These are phyloP conservation scores for Echeneis naucrates DNA, from an alignment of 2,797 vertebrate genomes.

Conservation along the genomic window DNA sequence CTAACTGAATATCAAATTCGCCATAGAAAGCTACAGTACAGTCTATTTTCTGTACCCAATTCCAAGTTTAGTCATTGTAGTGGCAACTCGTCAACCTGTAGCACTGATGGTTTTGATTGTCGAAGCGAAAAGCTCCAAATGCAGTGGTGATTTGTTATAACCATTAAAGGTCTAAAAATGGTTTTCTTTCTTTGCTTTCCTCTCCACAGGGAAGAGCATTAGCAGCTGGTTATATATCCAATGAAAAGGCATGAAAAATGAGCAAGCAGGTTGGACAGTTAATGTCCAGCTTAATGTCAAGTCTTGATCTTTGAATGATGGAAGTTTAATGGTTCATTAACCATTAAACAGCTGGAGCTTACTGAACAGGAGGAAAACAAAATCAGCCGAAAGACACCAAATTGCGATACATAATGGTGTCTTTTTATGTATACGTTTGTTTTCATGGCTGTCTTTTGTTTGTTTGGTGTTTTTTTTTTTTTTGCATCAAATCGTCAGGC, in stretches of 20 bases:
- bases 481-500: slow-evolving; percentile 7
- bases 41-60: slow-evolving; percentile 12
- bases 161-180: slow-evolving; percentile 31
- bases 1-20: slow-evolving; percentile 7
- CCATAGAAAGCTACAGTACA: slow-evolving; percentile 7
- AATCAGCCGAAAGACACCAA: neutral
- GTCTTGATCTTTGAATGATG: slow-evolving; percentile 17
- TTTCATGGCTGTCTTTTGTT: too few relatives aligned
- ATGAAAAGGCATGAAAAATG: slow-evolving; percentile 11
- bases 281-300: slow-evolving; percentile 1
- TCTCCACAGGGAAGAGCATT: slow-evolving; percentile 7
- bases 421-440: neutral
- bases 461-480: too few relatives aligned
- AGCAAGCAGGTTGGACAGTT: neutral
- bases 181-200: slow-evolving; percentile 9
- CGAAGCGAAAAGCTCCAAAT: slow-evolving; percentile 18
- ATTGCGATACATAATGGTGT: neutral
- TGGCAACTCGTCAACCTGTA: neutral
- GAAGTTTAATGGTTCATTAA: slow-evolving; percentile 10
- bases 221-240: slow-evolving; percentile 13
- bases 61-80: neutral
- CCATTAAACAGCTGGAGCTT: slow-evolving; percentile 9
- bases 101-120: slow-evolving; percentile 19
- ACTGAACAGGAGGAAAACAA: neutral
- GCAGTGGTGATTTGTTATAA: slow-evolving; percentile 2